A percentile compares a stretch with the other conserved stretches of the same genome.
These are phyloP conservation scores for Felis catus DNA, from an alignment of 2,113 vertebrate species.

Conservation along the genomic window DNA sequence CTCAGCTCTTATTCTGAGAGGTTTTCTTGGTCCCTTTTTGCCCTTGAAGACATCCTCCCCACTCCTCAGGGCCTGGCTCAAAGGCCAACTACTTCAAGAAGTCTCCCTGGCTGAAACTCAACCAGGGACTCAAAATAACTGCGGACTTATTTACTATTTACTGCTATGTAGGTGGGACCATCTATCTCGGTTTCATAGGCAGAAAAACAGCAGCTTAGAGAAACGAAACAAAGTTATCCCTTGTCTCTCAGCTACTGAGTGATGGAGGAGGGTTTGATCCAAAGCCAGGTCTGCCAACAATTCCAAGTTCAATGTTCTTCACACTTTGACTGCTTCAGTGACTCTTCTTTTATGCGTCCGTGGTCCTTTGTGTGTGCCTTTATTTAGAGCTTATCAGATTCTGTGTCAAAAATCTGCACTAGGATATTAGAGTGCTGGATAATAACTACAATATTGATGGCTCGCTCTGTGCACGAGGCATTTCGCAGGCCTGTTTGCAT, in stretches of 20 bases:
- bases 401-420: neutral
- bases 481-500: neutral
- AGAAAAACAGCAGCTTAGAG: constrained; percentile 1
- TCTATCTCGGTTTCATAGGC: neutral
- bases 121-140: neutral
- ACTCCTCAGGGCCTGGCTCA: neutral
- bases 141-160: neutral
- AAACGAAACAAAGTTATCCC: neutral
- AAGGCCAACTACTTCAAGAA: neutral
- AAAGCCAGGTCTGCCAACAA: neutral
- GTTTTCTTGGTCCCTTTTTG: neutral
- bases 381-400: constrained; percentile 28
- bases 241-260: neutral
- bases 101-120: neutral
- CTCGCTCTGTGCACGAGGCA: neutral
- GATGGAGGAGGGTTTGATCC: neutral
- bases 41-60: neutral
- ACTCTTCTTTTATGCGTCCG: neutral
- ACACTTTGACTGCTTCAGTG: neutral
- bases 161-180: neutral
- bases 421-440: neutral
- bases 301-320: neutral
- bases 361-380: neutral
- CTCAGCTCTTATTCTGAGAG: neutral
- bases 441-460: neutral